A percentile compares a stretch with the other conserved stretches of the same genome.
phyloP scores from a whole-genome alignment of 2,888 invertebrate species.

The Alcis repandata region DNA sequence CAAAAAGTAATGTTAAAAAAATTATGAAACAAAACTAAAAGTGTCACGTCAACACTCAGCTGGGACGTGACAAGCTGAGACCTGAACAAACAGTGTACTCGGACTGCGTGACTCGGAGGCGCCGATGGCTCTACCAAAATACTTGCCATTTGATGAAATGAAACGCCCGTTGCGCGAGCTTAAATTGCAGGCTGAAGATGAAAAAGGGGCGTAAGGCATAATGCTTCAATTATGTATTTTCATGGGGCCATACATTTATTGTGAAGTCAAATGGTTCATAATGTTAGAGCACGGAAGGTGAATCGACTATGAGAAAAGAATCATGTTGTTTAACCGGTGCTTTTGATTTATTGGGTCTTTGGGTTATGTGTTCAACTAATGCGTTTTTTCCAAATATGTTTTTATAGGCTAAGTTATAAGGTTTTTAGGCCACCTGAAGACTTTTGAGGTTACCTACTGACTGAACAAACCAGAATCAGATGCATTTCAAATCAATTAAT shows the following conservation, averaged over 20 bases:
- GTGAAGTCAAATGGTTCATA: conserved; percentile 3
- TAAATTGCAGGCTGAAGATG: conserved; percentile 26
- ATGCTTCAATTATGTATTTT: conserved; percentile 31
- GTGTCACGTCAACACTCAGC: conserved; percentile 5
- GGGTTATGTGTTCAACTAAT: no score
- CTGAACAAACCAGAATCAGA: no score
- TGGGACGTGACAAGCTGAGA: conserved; percentile 10
- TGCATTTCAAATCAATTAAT: no score
- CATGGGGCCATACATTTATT: conserved; percentile 14
- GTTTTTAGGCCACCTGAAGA: no score
- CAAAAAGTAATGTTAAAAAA: background rate
- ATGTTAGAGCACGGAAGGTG: background rate
- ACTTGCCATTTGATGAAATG: conserved; percentile 46
- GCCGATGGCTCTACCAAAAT: conserved; percentile 33
- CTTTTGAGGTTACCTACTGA: no score
- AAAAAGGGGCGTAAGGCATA: conserved; percentile 27
- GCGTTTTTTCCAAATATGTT: no score
- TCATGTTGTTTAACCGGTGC: background rate
- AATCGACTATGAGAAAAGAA: background rate
- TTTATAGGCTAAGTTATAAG: no score
- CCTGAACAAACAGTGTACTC: background rate
- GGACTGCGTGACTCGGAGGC: conserved; percentile 17
- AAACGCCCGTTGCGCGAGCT: conserved; percentile 37
- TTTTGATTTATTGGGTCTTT: no score
- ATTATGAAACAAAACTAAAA: background rate